Evolutionary conservation across 2,113 vertebrate species (phyloP), one percentile per base, ranked within the genome.

Genomic region (Pelecanoides urinatrix): DNA sequence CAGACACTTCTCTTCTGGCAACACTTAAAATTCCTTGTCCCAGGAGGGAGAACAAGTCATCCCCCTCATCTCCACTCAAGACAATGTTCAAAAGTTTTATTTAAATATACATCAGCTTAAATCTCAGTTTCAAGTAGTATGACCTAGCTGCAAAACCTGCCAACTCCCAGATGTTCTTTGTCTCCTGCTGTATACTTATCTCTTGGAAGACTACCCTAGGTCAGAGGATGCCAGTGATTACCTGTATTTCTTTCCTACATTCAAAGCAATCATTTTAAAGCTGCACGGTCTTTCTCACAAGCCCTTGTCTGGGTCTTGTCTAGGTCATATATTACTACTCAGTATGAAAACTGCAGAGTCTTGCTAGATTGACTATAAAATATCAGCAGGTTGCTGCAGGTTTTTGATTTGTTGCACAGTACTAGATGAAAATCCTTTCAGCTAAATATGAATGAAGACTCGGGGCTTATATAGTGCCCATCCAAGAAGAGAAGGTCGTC

Each of bases 271-370:
- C 90, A 95, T 97, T 98, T 97, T 94, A 96, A 96, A 97, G 59
- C 93, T 87, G 65, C 49, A 15, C 30, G 11, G 95, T 93, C 95
- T 96, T 98, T 96, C 96, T 97, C 88, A 94, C 84, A 95, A 96
- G 94, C 85, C 89, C 73, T 50, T 94, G 94, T 94, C 97, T 96
- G 89, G 92, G 92, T 98, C 98, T 97, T 89, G 94, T 97, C 95
- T 97, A 95, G 98, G 95, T 97, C 97, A 82, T 97, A 97, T 97
- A 97, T 98, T 96, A 97, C 86, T 96, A 81, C 89, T 96, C 85
- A 56, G 74, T 97, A 90, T 95, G 97, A 97, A 97, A 97, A 97
- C 93, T 96, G 94, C 86, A 93, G 79, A 92, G 74, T 97, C 96
- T 96, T 94, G 14, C 97, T 96, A 83, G 92, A 95, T 94, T 95